Evolutionary conservation across 2,113 vertebrate genomes (phyloP), one percentile per base, ranked within the genome.

Genomic region (Plestiodon gilberti): DNA sequence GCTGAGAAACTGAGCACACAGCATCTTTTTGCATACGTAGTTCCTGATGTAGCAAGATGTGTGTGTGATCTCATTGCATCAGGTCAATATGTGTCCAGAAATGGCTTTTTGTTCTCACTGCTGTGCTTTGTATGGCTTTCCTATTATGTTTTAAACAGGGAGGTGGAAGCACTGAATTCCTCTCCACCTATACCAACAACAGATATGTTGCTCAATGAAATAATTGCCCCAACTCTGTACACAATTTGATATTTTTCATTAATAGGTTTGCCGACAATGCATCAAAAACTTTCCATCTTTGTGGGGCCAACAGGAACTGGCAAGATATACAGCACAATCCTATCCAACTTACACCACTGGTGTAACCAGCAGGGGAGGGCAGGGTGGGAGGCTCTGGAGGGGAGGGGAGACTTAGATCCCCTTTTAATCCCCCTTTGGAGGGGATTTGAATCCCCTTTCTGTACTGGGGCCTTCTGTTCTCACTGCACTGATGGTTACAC

Each of bases 211-310:
- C 98, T 99, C 91, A 98, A 97, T 86, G 97, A 98, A 94, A 99
- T 98, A 92, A 98, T 98, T 71, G 98, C 98, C 9, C 98, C 98
- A n/a, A 98, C 98, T 70, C 93, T 98, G 93, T 97, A 99, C 94
- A 99, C 98, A 0, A 67, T 98, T 65, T 96, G 98, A 55, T 98
- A 97, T 88, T 98, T 93, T 69, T 93, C 95, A 5, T 89, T 98
- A 80, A 98, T 98, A 98, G 94, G 96, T 55, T 95, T 98, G 70
- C 92, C 99, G 62, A 93, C 97, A 87, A 98, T 97, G 2, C 98
- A 98, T 94, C 97, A 98, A 83, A 98, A 98, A 85, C 97, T 97
- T 86, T 95, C 95, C 23, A 89, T 98, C 85, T 98, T 98, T 93
- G 97, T 98, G 6, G 98, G 98, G 2, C 98, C 98, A 74, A 99